phyloP scores from a whole-genome alignment of 2,797 vertebrate genomes.

The Rhinella marina region DNA sequence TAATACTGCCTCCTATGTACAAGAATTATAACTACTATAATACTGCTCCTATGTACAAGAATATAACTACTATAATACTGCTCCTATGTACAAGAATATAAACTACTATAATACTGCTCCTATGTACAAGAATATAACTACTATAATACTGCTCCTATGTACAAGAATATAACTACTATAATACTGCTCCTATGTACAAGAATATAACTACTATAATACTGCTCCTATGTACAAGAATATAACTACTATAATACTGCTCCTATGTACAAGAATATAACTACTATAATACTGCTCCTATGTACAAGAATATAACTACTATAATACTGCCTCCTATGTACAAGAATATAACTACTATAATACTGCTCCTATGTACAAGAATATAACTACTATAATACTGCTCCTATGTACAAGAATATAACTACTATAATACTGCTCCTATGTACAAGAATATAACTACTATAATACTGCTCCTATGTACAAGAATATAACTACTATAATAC shows the following conservation, averaged over 20 bases:
- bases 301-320: constrained; percentile 7
- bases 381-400: not conserved
- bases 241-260: not conserved
- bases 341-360: no score
- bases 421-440: constrained; percentile 1
- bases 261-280: no score
- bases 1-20: not conserved
- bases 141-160: not conserved
- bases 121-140: not conserved
- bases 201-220: no score
- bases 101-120: no score
- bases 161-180: not conserved
- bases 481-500: no score
- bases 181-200: no score
- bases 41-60: no score
- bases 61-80: no score
- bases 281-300: constrained; percentile 4
- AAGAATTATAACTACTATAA: constrained; percentile 9
- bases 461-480: no score
- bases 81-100: no score
- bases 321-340: no score
- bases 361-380: not conserved
- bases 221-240: no score
- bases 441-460: constrained; percentile 8
- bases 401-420: not conserved